A percentile compares a stretch with the other conserved stretches of the same genome.
Conservation (phyloP, 2,888 invertebrate species). For the Epiblema foenella region DNA sequence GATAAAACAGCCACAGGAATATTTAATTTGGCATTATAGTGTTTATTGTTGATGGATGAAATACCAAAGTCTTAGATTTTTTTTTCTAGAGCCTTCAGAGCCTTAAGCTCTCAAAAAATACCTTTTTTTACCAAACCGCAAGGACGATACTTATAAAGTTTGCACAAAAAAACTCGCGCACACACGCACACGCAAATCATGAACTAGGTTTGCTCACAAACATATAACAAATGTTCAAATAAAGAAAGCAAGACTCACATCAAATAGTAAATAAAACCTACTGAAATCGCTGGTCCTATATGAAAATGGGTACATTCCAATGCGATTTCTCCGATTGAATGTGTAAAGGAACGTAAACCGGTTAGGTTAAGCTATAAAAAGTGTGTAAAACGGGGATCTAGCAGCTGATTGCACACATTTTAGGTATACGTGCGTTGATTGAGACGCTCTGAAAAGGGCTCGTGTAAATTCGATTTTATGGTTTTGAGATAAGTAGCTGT, state of each 20-base stretch:
- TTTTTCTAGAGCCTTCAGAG: no score
- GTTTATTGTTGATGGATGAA: no score
- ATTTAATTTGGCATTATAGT: no score
- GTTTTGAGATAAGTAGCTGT: background rate
- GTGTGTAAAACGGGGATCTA: conserved; percentile 7
- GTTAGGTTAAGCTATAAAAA: conserved; percentile 16
- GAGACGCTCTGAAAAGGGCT: conserved; percentile 9
- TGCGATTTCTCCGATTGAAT: conserved; percentile 15
- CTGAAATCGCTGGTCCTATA: conserved; percentile 7
- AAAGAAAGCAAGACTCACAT: background rate
- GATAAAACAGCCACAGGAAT: no score
- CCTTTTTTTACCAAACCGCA: no score
- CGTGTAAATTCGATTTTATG: conserved; percentile 3
- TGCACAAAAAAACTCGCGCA: background rate
- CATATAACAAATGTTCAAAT: background rate
- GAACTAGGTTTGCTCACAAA: background rate
- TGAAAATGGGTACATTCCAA: background rate
- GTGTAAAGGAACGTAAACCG: conserved; percentile 12
- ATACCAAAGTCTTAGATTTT: no score
- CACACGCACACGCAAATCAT: background rate
- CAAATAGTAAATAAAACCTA: background rate
- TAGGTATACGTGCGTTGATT: conserved; percentile 18
- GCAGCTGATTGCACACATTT: conserved; percentile 6
- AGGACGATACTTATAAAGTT: background rate
- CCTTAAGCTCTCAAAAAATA: no score